phyloP scores from a whole-genome alignment of 2,113 vertebrate genomes.

The Pampusana beccarii region DNA sequence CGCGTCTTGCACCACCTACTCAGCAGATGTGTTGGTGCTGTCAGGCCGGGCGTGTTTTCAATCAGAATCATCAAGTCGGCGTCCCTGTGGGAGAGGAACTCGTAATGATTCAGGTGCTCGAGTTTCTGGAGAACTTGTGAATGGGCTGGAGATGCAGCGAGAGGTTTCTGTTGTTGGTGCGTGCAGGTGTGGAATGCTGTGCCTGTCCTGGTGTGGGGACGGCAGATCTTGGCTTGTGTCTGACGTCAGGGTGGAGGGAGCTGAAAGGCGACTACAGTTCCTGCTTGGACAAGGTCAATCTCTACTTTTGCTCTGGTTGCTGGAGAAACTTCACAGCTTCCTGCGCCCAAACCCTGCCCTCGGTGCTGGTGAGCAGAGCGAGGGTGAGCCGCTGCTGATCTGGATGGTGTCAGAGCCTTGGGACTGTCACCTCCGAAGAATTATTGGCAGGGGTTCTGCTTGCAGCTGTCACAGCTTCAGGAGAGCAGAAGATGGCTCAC shows the following conservation, averaged over 20 bases:
- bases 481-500: neutral
- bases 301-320: fast-evolving
- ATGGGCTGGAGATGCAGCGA: fast-evolving
- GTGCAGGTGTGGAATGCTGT: neutral
- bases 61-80: fast-evolving
- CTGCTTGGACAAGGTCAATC: neutral
- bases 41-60: neutral
- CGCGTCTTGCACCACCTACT: neutral
- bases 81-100: neutral
- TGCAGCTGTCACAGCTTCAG: neutral
- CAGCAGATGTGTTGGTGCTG: neutral
- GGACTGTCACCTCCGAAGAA: neutral
- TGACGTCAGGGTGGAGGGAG: neutral
- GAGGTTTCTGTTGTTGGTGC: neutral
- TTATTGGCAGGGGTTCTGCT: neutral
- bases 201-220: neutral
- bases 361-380: fast-evolving
- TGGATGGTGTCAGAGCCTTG: fast-evolving
- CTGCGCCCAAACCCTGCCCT: neutral
- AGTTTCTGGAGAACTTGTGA: neutral
- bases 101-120: neutral
- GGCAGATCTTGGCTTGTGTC: fast-evolving
- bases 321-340: neutral
- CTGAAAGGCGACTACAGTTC: fast-evolving
- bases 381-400: fast-evolving